Conservation (phyloP, 2,113 vertebrate genomes). For the Tretioscincus oriximinensis region DNA sequence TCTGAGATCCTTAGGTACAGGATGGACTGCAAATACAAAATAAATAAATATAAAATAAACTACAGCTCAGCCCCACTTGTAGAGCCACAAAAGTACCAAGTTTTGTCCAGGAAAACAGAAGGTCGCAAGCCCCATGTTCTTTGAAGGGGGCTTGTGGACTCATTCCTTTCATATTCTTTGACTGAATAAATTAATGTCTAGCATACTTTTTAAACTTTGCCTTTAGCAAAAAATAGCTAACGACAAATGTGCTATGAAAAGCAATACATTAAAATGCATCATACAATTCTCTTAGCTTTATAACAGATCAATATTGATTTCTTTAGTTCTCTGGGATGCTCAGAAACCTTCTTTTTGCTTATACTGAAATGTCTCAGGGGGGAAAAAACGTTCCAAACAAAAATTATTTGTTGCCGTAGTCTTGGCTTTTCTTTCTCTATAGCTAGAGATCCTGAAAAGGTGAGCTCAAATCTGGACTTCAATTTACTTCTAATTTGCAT, state of each 20-base stretch:
- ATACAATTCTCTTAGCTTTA: background rate
- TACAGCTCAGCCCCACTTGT: too few species aligned
- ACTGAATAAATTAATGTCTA: too few species aligned
- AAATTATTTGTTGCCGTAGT: background rate
- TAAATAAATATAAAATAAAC: too few species aligned
- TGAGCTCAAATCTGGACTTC: background rate
- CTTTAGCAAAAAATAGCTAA: background rate
- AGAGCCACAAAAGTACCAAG: too few species aligned
- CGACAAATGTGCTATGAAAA: background rate
- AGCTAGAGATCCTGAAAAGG: background rate
- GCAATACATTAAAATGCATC: background rate
- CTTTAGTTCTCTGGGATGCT: background rate
- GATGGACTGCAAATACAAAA: too few species aligned
- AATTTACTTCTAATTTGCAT: background rate
- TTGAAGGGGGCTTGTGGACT: too few species aligned
- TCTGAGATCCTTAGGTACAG: too few species aligned
- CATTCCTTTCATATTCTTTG: too few species aligned
- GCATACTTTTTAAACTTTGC: background rate
- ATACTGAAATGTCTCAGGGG: background rate
- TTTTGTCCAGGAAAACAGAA: too few species aligned
- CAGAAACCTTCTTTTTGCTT: background rate
- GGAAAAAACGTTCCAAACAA: background rate
- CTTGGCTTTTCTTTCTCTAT: background rate
- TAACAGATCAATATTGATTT: conserved; percentile 6
- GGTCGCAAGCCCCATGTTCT: too few species aligned